Evolutionary conservation across 2,797 vertebrate species (phyloP).

Genomic region (Phoeniculus purpureus): DNA sequence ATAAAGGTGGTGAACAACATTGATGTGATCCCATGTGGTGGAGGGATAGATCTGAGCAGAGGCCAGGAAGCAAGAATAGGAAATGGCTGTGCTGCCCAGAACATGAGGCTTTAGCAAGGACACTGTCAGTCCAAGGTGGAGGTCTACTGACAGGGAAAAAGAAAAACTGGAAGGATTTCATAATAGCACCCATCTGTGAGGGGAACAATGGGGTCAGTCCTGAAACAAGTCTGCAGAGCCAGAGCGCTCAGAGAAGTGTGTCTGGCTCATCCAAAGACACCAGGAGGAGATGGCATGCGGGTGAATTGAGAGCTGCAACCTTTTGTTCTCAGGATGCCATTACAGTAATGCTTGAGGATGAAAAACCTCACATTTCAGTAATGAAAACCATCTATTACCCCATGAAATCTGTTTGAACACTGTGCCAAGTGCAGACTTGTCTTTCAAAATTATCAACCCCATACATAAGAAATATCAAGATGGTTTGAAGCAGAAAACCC

Average conservation of each 20-base stretch:
- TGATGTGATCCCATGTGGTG: not conserved
- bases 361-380: not conserved
- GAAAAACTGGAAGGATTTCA: not conserved
- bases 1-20: not conserved
- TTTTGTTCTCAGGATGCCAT: not conserved
- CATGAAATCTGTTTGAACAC: not conserved
- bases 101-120: not conserved
- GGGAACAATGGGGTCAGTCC: not conserved
- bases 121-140: not conserved
- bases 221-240: not conserved
- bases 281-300: accelerated
- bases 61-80: not conserved
- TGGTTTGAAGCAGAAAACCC: not conserved
- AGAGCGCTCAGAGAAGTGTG: not conserved
- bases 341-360: not conserved
- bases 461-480: not conserved
- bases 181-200: not conserved
- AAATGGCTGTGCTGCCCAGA: not conserved
- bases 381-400: not conserved
- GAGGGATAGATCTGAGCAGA: not conserved
- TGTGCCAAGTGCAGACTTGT: not conserved
- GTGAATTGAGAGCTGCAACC: not conserved
- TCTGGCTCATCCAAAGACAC: not conserved
- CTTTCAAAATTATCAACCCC: not conserved
- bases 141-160: not conserved